phyloP scores from a whole-genome alignment of 1,140 invertebrate genomes.

The Drosophila athabasca region DNA sequence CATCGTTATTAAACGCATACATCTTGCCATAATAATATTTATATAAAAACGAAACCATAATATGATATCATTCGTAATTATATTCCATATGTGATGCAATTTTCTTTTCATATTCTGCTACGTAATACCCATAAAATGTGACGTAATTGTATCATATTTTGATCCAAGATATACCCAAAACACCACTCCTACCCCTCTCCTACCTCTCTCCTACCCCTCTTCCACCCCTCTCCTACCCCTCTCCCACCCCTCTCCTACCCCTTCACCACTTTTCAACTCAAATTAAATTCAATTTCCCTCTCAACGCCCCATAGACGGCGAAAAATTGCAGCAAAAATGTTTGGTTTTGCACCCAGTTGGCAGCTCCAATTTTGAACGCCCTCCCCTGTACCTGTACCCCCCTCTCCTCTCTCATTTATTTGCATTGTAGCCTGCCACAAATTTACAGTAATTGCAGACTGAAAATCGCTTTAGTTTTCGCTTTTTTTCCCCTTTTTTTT shows the following conservation, averaged over 20 bases:
- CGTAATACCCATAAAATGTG: too few relatives aligned
- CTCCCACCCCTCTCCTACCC: too few relatives aligned
- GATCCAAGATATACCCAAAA: too few relatives aligned
- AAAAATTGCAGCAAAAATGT: background rate
- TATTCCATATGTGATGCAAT: too few relatives aligned
- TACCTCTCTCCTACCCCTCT: background rate
- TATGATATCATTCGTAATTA: too few relatives aligned
- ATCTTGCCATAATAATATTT: too few relatives aligned
- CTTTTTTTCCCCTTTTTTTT: slow-evolving; percentile 15
- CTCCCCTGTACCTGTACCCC: background rate
- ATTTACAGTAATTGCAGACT: slow-evolving; percentile 67
- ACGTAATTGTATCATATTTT: too few relatives aligned
- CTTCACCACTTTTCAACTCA: background rate
- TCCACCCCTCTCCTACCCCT: too few relatives aligned
- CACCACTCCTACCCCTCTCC: too few relatives aligned
- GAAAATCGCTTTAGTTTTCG: slow-evolving; percentile 10
- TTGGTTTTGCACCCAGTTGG: slow-evolving; percentile 32
- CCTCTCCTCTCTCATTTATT: slow-evolving; percentile 38
- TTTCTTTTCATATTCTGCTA: too few relatives aligned
- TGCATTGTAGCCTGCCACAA: slow-evolving; percentile 49
- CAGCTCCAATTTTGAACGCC: slow-evolving; percentile 9
- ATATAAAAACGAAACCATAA: too few relatives aligned
- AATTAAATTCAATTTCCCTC: slow-evolving; percentile 7
- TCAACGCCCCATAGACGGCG: background rate
- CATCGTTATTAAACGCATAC: too few relatives aligned